phyloP scores from a whole-genome alignment of 2,113 vertebrate genomes.

The Tyto alba region DNA sequence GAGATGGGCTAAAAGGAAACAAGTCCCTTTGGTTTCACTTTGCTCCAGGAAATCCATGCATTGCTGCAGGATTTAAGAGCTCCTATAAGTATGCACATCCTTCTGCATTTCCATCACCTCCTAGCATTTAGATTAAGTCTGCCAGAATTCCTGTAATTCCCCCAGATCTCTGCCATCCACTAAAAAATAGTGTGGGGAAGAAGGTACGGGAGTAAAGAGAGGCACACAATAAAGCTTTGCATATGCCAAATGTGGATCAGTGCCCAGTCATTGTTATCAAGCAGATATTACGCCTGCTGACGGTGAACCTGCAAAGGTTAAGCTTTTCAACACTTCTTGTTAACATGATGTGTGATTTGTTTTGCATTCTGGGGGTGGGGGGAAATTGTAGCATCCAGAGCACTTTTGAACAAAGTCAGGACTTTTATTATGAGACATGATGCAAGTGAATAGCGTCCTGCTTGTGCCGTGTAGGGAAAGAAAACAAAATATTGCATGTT shows the following conservation, averaged over 20 bases:
- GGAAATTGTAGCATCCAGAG: background rate
- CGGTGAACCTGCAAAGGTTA: background rate
- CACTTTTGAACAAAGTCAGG: background rate
- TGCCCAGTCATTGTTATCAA: background rate
- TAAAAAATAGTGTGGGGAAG: background rate
- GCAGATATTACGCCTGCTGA: background rate
- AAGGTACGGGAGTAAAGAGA: background rate
- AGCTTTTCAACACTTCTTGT: background rate
- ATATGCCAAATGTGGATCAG: background rate
- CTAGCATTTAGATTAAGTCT: background rate
- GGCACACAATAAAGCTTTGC: background rate
- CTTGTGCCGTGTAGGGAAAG: background rate
- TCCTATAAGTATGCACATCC: rapidly evolving
- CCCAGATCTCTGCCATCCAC: background rate
- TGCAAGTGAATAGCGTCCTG: background rate
- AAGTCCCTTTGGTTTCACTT: background rate
- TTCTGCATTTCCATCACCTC: background rate
- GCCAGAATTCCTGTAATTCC: background rate
- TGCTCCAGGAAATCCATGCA: background rate
- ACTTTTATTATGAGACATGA: background rate
- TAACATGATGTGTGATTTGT: background rate
- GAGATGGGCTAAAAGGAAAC: background rate
- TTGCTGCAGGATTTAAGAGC: background rate
- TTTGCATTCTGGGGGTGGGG: background rate
- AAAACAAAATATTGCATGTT: background rate